Evolutionary conservation across 2,113 vertebrate species (phyloP), one percentile per base, ranked within the genome.

Genomic region (Petromus typicus): DNA sequence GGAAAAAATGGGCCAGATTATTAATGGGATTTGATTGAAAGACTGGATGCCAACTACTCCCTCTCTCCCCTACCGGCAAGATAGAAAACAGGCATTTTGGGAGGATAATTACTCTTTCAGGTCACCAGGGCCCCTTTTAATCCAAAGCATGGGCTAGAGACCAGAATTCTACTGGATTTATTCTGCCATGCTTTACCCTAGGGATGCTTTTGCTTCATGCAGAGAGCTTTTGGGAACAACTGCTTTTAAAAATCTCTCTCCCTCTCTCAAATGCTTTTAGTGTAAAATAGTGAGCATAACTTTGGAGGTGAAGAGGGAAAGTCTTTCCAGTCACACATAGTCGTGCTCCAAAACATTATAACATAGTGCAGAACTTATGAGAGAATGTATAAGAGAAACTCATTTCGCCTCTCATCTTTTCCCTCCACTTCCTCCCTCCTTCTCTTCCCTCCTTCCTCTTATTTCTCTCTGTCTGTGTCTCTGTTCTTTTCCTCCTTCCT

Each of bases 141-240:
- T 85, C 78, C 34, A 95, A 96, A 96, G 12, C 67, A 69, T 88
- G 34, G 34, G 4, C 8, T 89, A 83, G 73, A 86, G 93, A 82
- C 8, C 63, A 61, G 54, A 90, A 64, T 34, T 25, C 23, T 66
- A 89, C 37, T 94, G 63, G 9, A 43, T 75, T 59, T 94, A 57
- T 64, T 82, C 48, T 48, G 23, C 40, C 22, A 73, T 78, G 73
- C 59, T 95, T 91, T 88, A 90, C 59, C 43, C 27, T 32, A 59
- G 80, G 80, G 34, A 71, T 75, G 23, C 51, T 93, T 78, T 90
- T 48, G 11, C 25, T 78, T 61, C 54, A 12, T 73, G 86, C 12
- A 57, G 48, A 80, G 69, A 94, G 32, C 22, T 69, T 88, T 73
- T 89, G 59, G 2, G 90, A 89, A 76, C 12, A 87, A 12, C 22